Evolutionary conservation across 1,140 invertebrate genomes (phyloP), one percentile per base, ranked within the genome.

Genomic region (Neodiprion virginianus): DNA sequence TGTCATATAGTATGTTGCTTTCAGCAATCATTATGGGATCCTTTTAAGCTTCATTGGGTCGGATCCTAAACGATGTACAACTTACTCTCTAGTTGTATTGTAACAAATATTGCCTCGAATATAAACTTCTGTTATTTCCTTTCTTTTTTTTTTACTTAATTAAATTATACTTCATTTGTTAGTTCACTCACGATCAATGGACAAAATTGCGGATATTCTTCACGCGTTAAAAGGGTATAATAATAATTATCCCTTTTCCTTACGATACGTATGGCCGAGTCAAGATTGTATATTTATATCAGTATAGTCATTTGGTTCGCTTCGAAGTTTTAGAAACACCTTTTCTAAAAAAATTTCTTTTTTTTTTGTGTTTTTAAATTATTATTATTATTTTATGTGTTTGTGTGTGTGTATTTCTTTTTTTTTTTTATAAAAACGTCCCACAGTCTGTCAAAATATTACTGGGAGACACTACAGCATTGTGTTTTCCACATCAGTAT

Each of bases 31-130:
- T 40, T 40, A 40, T 40, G 28, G 28, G 28, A 40, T 40, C 28
- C 28, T 40, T 40, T 40, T 40, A 40, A 40, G 28, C 28, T 40
- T 40, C 28, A 40, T 40, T 40, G 28, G 5, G 28, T 40, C 0
- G 28, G 28, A 61, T 65, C 67, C 70, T 72, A 78, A 78, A 78
- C 75, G 72, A 69, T 77, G 73, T 79, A 81, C 79, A 81, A 82
- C 81, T 83, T 85, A 85, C 75, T 69, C 73, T 65, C 81, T 85
- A 85, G 68, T 81, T 79, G 81, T 82, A 84, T 86, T 79, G 82
- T 88, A 87, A 87, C 83, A 87, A 88, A 87, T 88, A 87, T 87
- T 86, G 86, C 86, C 84, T 86, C 82, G 81, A 87, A 87, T 87
- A 88, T 84, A 86, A 87, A 87, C 80, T 82, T 79, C 79, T 82